phyloP scores from a whole-genome alignment of 1,140 invertebrate species.

The Teleopsis dalmanni region DNA sequence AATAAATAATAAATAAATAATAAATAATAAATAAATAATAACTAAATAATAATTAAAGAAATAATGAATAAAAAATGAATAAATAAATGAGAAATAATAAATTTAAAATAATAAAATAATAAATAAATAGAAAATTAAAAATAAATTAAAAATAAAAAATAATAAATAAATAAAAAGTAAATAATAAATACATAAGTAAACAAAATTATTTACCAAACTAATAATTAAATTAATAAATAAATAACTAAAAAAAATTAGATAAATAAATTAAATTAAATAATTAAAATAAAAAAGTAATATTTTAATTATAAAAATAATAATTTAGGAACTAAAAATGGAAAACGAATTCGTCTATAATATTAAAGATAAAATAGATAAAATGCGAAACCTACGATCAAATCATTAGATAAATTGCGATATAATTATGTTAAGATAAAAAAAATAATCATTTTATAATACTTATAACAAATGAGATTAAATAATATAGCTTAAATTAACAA shows the following conservation, averaged over 20 bases:
- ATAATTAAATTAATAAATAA: background rate
- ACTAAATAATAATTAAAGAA: background rate
- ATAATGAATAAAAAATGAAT: background rate
- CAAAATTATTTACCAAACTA: background rate
- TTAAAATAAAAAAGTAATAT: background rate
- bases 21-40: background rate
- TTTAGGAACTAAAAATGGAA: background rate
- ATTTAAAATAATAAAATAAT: background rate
- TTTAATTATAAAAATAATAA: background rate
- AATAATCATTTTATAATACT: too few relatives aligned
- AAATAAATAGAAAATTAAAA: background rate
- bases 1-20: background rate
- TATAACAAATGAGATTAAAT: too few relatives aligned
- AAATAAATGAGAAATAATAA: background rate
- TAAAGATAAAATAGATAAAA: too few relatives aligned
- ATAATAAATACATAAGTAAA: background rate
- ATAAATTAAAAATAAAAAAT: background rate
- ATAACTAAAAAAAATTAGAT: background rate
- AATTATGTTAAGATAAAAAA: too few relatives aligned
- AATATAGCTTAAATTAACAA: too few relatives aligned
- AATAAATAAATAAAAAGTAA: background rate
- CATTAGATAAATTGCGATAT: too few relatives aligned
- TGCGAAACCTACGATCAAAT: too few relatives aligned
- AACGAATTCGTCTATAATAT: too few relatives aligned
- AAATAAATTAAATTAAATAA: background rate